Conservation (phyloP, 2,888 invertebrate genomes). For the Melinaea marsaeus region DNA sequence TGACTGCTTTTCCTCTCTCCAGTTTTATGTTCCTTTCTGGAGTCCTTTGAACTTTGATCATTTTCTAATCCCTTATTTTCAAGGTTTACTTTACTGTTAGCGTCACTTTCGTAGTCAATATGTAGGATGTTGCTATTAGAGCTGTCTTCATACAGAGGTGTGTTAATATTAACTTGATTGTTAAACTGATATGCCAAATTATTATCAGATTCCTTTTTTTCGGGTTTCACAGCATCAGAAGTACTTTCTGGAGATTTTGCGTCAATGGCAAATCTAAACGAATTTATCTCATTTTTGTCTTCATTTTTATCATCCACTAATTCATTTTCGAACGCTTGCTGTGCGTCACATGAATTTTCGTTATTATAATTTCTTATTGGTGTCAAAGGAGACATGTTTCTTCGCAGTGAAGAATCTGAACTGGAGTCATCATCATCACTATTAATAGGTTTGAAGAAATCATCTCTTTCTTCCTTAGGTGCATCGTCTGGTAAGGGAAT, state of each 20-base stretch:
- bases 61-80: slow-evolving; percentile 55
- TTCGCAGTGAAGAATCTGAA: slow-evolving; percentile 62
- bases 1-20: slow-evolving; percentile 59
- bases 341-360: slow-evolving; percentile 71
- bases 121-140: slow-evolving; percentile 68
- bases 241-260: slow-evolving; percentile 54
- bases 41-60: slow-evolving; percentile 56
- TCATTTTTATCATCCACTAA: slow-evolving; percentile 48
- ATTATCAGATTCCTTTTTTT: slow-evolving; percentile 53
- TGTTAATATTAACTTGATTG: slow-evolving; percentile 63
- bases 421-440: slow-evolving; percentile 67
- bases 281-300: slow-evolving; percentile 57
- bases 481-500: slow-evolving; percentile 59
- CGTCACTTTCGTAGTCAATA: slow-evolving; percentile 72
- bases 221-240: slow-evolving; percentile 44
- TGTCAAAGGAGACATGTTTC: slow-evolving; percentile 72
- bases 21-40: slow-evolving; percentile 54
- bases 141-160: slow-evolving; percentile 67
- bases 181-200: slow-evolving; percentile 60
- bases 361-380: slow-evolving; percentile 70
- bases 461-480: slow-evolving; percentile 44
- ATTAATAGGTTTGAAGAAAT: slow-evolving; percentile 56
- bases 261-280: slow-evolving; percentile 66
- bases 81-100: slow-evolving; percentile 64
- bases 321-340: slow-evolving; percentile 67